Percentiles rank a stretch among this genome's conserved stretches.
Conservation (phyloP, 2,113 vertebrate genomes). For the Murina feae region DNA sequence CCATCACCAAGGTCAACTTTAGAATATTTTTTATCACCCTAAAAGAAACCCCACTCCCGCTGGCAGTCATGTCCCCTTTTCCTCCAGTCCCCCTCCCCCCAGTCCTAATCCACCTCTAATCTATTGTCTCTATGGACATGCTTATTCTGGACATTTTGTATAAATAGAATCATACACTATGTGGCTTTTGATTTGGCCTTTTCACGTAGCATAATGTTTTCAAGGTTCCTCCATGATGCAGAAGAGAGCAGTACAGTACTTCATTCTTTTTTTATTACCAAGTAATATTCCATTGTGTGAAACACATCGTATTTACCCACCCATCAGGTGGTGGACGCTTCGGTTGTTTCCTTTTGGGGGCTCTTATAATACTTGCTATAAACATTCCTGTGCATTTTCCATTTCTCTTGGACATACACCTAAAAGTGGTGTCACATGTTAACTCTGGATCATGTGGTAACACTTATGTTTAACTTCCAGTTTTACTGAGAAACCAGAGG, state of each 20-base stretch:
- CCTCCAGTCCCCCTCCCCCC: not conserved
- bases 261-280: not conserved
- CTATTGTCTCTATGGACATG: not conserved
- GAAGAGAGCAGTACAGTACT: not conserved
- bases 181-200: not conserved
- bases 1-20: not conserved
- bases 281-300: not conserved
- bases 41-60: not conserved
- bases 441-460: not conserved
- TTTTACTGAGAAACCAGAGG: not conserved
- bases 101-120: not conserved
- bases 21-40: not conserved
- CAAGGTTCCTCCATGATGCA: not conserved
- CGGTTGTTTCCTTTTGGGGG: not conserved
- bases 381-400: not conserved
- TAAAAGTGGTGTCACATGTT: not conserved
- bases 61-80: not conserved
- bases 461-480: not conserved
- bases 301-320: not conserved
- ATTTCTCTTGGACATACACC: not conserved
- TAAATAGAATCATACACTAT: not conserved
- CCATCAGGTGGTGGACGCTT: not conserved
- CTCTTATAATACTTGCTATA: not conserved
- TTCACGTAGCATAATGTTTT: not conserved
- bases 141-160: not conserved